Evolutionary conservation across 2,113 vertebrate genomes (phyloP).

Genomic region (Okapia johnstoni): DNA sequence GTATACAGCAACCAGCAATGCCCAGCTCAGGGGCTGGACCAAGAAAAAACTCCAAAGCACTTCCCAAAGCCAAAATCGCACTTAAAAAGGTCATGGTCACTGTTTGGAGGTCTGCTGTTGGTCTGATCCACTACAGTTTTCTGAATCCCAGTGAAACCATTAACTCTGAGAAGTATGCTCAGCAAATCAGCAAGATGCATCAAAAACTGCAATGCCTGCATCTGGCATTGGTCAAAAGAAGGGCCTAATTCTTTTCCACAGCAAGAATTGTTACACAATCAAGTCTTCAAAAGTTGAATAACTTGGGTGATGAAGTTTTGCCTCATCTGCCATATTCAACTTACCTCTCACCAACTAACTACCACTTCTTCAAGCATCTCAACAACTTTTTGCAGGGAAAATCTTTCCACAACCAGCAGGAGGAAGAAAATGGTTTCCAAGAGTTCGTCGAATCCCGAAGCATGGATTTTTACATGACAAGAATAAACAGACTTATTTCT

Average conservation of each 20-base stretch:
- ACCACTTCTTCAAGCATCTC: background rate
- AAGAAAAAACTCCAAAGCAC: background rate
- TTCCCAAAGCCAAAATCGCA: background rate
- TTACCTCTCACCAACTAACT: background rate
- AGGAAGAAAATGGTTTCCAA: background rate
- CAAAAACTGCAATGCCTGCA: background rate
- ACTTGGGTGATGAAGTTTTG: background rate
- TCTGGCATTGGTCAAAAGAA: background rate
- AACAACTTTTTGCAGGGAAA: background rate
- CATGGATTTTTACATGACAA: background rate
- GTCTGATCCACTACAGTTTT: background rate
- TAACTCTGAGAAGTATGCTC: background rate
- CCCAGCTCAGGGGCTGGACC: background rate
- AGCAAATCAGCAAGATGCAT: background rate
- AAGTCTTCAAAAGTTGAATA: background rate
- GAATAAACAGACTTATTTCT: background rate
- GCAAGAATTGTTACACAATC: background rate
- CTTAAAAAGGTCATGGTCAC: background rate
- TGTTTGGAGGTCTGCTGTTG: background rate
- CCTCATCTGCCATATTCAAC: background rate
- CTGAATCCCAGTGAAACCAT: background rate
- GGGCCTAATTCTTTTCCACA: background rate
- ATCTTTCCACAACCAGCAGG: background rate
- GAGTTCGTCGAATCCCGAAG: accelerated
- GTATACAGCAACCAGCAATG: background rate